These are phyloP conservation scores for Hycleus phaleratus DNA, from an alignment of 1,140 invertebrate species.

Conservation along the genomic window DNA sequence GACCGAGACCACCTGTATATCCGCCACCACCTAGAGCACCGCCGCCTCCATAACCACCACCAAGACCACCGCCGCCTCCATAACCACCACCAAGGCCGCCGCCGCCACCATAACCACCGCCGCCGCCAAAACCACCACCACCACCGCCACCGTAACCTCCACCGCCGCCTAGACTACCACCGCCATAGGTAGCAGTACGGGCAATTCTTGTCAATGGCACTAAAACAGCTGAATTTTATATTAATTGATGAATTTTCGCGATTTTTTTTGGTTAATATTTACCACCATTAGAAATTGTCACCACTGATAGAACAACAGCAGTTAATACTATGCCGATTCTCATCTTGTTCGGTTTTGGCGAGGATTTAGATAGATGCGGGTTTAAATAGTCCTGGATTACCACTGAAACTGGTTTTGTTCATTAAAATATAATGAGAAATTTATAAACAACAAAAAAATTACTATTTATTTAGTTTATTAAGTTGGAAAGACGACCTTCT, in stretches of 20 bases:
- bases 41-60: no score
- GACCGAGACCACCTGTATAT: background rate
- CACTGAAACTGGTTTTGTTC: no score
- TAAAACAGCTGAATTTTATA: background rate
- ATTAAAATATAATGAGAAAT: no score
- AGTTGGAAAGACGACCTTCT: no score
- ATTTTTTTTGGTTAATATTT: no score
- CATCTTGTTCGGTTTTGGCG: background rate
- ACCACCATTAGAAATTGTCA: background rate
- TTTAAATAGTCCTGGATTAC: constrained; percentile 3
- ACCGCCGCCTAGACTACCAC: background rate
- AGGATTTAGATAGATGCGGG: background rate
- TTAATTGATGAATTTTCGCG: no score
- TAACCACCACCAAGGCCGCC: background rate
- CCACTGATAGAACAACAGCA: background rate
- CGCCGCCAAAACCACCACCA: background rate
- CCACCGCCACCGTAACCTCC: background rate
- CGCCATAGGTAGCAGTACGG: constrained; percentile 4
- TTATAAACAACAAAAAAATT: no score
- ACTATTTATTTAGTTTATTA: no score
- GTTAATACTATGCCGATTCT: background rate
- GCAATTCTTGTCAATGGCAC: background rate
- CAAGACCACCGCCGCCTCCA: no score
- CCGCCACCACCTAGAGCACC: background rate
- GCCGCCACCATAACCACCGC: background rate